Conservation (phyloP, 1,140 invertebrate species). For the Brachionus plicatilis region DNA sequence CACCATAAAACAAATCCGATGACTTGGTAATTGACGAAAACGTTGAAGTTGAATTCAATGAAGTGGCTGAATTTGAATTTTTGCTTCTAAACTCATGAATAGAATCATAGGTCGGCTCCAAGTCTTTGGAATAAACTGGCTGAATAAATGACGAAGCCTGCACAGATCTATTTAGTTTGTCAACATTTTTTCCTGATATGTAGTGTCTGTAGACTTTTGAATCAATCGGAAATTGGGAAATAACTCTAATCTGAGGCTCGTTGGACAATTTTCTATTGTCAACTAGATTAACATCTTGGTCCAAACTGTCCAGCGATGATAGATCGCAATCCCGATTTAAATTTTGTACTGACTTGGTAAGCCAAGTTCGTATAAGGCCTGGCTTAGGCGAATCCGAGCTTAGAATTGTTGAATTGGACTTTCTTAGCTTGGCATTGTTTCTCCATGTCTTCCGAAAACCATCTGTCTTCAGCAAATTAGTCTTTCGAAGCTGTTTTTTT, state of each 20-base stretch:
- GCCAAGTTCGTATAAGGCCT: neutral
- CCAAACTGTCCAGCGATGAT: neutral
- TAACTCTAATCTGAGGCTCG: neutral
- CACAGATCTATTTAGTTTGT: conserved; percentile 2
- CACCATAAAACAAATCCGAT: neutral
- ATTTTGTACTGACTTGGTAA: conserved; percentile 1
- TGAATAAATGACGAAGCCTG: neutral
- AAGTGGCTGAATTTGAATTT: neutral
- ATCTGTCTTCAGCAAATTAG: conserved; percentile 11
- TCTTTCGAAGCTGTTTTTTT: neutral
- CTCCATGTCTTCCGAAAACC: conserved; percentile 22
- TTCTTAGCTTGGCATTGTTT: neutral
- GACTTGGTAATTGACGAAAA: conserved; percentile 15
- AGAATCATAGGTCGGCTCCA: conserved; percentile 15
- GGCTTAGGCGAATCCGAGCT: neutral
- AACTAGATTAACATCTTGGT: neutral
- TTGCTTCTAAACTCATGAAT: conserved; percentile 17
- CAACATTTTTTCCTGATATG: conserved; percentile 22
- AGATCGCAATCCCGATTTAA: neutral
- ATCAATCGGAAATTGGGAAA: conserved; percentile 26
- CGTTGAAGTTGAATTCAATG: neutral
- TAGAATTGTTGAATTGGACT: neutral
- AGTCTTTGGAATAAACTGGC: neutral
- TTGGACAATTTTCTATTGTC: neutral
- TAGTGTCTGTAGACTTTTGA: conserved; percentile 38